Evolutionary conservation across 2,797 vertebrate species (phyloP), one percentile per base, ranked within the genome.

Genomic region (Huso huso): DNA sequence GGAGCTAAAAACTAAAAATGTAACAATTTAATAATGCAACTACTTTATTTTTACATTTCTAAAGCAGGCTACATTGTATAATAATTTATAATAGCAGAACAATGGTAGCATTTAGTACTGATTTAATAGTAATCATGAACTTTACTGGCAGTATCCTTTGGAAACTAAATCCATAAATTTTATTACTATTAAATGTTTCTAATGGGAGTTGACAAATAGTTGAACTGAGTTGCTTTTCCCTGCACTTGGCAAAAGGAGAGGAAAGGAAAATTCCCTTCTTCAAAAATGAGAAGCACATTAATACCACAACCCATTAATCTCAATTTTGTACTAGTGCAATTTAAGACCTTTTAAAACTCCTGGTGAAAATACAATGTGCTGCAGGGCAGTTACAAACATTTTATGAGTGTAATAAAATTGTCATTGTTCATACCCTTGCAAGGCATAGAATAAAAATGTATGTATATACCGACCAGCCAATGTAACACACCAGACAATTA

Each of bases 171-270:
- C 84, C 89, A 92, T 95, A 94, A 91, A 93, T 96, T 94, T 82
- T 93, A 93, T 92, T 91, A 90, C 89, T 90, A 93, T 93, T 93
- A 94, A 94, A 95, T 91, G 86, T 90, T 94, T 95, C 93, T 95
- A 94, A 95, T 90, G 93, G 92, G 94, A 96, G 91, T 92, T 94
- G 93, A 97, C 94, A 96, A 94, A 95, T 95, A 94, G 85, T 93
- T 94, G 93, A 94, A 92, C 85, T 73, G 88, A 87, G 81, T 85
- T 89, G 86, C 87, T 84, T 91, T 91, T 91, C 88, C 84, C 85
- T 66, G 51, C 75, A 85, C 84, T 93, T 96, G 95, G 93, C 94
- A 91, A 80, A 78, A 72, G 75, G 70, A 67, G 76, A 79, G 69
- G 76, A 76, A 81, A 83, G 74, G 84, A 83, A 92, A 94, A 91